Evolutionary conservation across 2,888 invertebrate genomes (phyloP).

Genomic region (Orthosia cruda): DNA sequence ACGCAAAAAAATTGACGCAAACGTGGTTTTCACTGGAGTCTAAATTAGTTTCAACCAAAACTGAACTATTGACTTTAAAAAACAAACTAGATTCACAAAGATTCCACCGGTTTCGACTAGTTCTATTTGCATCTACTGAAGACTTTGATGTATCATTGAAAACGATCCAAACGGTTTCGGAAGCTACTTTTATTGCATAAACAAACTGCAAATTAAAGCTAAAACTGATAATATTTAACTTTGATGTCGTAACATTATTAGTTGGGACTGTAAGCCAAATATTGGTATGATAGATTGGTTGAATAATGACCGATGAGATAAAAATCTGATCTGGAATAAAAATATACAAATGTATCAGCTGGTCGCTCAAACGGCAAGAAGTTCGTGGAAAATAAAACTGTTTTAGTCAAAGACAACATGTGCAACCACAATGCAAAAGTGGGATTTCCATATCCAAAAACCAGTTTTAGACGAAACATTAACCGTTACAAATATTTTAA

Average conservation of each 20-base stretch:
- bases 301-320: slow-evolving; percentile 15
- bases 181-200: slow-evolving; percentile 64
- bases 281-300: slow-evolving; percentile 36
- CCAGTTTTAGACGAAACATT: background rate
- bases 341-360: slow-evolving; percentile 26
- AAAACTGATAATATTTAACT: slow-evolving; percentile 51
- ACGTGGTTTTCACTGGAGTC: background rate
- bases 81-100: slow-evolving; percentile 7
- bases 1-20: slow-evolving; percentile 14
- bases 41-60: slow-evolving; percentile 19
- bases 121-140: slow-evolving; percentile 48
- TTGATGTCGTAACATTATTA: slow-evolving; percentile 59
- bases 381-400: slow-evolving; percentile 13
- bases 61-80: slow-evolving; percentile 3
- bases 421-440: slow-evolving; percentile 14
- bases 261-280: slow-evolving; percentile 30
- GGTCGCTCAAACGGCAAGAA: background rate
- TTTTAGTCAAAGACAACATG: background rate
- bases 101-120: slow-evolving; percentile 17
- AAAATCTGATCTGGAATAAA: slow-evolving; percentile 2
- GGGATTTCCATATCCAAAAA: background rate
- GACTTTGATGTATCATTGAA: slow-evolving; percentile 64
- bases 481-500: background rate
- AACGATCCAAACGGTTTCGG: slow-evolving; percentile 47
- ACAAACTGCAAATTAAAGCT: slow-evolving; percentile 55